Base-by-base conservation (phyloP, 1,140 invertebrate species). In the Aculops lycopersici region DNA sequence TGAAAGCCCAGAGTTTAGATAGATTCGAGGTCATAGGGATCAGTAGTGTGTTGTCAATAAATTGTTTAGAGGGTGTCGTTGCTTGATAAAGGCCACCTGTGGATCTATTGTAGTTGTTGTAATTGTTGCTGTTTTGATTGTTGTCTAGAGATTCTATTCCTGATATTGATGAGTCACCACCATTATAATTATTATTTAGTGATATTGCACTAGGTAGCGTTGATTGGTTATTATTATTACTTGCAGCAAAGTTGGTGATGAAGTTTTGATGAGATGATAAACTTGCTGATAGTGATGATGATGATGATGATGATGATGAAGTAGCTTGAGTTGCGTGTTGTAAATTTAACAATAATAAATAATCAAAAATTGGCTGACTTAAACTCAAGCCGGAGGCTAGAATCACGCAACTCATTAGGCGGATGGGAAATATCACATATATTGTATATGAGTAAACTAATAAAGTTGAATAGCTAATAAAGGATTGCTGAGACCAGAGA, bases 391-490 rank as follows among this genome's bases (percentile, higher is more conserved):
- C 42, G 2, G 68, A 64, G 18, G 72, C 54, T 3, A 52, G 39
- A 20, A 64, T 41, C 14, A 67, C 48, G 50, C 68, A 72, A 41
- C 70, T 64, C 5, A 64, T 56, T 2, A 76, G 52, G 17, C 69
- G 62, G 36, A 81, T 58, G 0, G 78, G 77, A 43, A 81, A 52
- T 1, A 74, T 72, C 21, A 76, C 72, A 52, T 75, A 71, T n/a
- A 75, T 67, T n/a, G 78, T 62, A 51, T 78, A 84, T 44, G 74
- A 69, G 38, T 77, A 54, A n/a, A 81, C 56, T 35, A 79, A 56
- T n/a, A 45, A 31, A 15, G 71, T n/a, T n/a, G n/a, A n/a, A n/a
- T n/a, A n/a, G n/a, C n/a, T n/a, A n/a, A n/a, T n/a, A n/a, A n/a
- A n/a, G n/a, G n/a, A n/a, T n/a, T n/a, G n/a, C n/a, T n/a, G n/a